Evolutionary conservation across 2,888 invertebrate genomes (phyloP), one percentile per base, ranked within the genome.

Genomic region (Molanna angustata): DNA sequence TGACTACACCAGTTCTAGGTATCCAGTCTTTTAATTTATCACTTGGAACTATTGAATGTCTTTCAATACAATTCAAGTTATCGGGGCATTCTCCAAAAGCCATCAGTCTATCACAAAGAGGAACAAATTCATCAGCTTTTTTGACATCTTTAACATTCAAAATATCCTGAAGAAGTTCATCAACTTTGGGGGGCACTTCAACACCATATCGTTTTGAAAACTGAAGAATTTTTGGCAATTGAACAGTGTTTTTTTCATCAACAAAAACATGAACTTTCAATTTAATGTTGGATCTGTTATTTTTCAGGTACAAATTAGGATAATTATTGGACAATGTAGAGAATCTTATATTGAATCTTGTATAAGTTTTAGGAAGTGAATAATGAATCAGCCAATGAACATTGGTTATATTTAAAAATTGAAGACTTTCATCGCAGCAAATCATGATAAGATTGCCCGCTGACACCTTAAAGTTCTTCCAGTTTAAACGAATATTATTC

Each of bases 381-480:
- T 80, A 90, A 66, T 90, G 88, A 13, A 92, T 74, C 20, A 91
- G 68, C 61, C 80, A 75, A 44, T 80, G 74, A 0, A 85, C 86
- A 65, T 86, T 78, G 0, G 79, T 81, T 4, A 90, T 72, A 52
- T 79, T 76, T 47, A 90, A 64, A 58, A 84, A 80, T 0, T 71
- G 71, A 45, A 88, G 70, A 61, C 82, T 77, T 11, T 73, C 72
- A 66, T 91, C 90, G n/a, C 84, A 83, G 62, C 86, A 84, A 4
- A 91, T 71, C 11, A 90, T 68, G 54, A 84, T 68, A 19, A 79
- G 73, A 33, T 76, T 76, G 7, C 65, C 49, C 2, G 37, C 58
- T 4, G 78, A 78, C 3, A 70, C 71, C 42, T 71, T 57, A 45
- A 71, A 73, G 11, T 71, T 69, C 17, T 62, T 63, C 73, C 76